phyloP scores from a whole-genome alignment of 2,797 vertebrate species.

The Lepidocolaptes lacrymiger region DNA sequence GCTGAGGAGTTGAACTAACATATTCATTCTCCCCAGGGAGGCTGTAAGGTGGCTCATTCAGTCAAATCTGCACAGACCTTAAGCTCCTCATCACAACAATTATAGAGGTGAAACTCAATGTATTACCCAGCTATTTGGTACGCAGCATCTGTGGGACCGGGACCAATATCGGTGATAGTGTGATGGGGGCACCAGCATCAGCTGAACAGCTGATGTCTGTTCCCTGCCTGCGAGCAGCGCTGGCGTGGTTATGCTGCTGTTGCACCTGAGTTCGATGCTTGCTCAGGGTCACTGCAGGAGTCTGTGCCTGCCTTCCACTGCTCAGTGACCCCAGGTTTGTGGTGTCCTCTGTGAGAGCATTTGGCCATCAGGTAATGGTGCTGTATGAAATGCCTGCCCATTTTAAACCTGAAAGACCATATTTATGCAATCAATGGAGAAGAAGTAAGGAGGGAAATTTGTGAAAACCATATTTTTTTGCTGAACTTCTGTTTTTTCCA shows the following conservation, averaged over 20 bases:
- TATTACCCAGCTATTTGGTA: not conserved
- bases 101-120: not conserved
- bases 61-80: not conserved
- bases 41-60: not conserved
- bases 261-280: accelerated
- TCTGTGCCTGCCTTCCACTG: accelerated
- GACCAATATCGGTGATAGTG: accelerated
- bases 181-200: not conserved
- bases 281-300: accelerated
- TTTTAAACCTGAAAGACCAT: not conserved
- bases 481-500: not conserved
- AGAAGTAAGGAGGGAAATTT: not conserved
- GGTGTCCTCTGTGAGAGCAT: not conserved
- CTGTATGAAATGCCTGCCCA: not conserved
- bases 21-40: not conserved
- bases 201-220: not conserved
- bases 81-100: not conserved
- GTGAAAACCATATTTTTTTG: not conserved
- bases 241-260: not conserved
- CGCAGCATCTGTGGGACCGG: accelerated
- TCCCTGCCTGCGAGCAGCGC: not conserved
- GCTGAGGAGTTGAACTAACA: not conserved
- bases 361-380: not conserved
- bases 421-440: not conserved
- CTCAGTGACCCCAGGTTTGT: accelerated